Conservation (phyloP, 2,113 vertebrate species). For the Emydocephalus ijimae region DNA sequence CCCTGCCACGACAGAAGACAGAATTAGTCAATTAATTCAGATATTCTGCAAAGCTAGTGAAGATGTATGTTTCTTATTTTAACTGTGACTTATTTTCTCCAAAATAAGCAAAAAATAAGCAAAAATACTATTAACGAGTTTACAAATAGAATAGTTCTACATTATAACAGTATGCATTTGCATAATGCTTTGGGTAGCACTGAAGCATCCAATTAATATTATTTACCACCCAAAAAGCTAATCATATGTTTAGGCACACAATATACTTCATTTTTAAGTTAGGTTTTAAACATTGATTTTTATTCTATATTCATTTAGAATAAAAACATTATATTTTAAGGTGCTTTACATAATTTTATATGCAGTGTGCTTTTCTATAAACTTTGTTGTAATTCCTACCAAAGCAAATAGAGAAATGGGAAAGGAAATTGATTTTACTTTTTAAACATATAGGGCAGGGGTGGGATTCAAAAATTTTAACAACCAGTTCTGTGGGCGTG, state of each 20-base stretch:
- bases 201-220: constrained; percentile 8
- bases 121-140: constrained; percentile 58
- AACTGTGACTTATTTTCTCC: constrained; percentile 62
- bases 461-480: too few relatives aligned
- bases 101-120: constrained; percentile 23
- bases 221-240: neutral
- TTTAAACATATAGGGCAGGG: neutral
- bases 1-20: constrained; percentile 75
- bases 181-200: constrained; percentile 6
- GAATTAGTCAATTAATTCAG: constrained; percentile 80
- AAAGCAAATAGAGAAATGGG: neutral
- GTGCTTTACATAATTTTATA: neutral
- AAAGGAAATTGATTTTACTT: constrained; percentile 4
- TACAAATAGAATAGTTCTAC: constrained; percentile 50
- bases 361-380: too few relatives aligned
- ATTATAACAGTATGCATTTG: constrained; percentile 41
- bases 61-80: constrained; percentile 71
- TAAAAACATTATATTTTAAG: neutral
- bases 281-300: neutral
- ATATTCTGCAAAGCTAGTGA: constrained; percentile 78
- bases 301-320: constrained; percentile 1
- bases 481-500: too few relatives aligned
- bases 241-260: neutral
- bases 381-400: neutral
- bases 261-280: neutral